Percentiles rank a stretch among this genome's conserved stretches.
phyloP scores from a whole-genome alignment of 2,888 invertebrate genomes.

The Andrena flavipes region DNA sequence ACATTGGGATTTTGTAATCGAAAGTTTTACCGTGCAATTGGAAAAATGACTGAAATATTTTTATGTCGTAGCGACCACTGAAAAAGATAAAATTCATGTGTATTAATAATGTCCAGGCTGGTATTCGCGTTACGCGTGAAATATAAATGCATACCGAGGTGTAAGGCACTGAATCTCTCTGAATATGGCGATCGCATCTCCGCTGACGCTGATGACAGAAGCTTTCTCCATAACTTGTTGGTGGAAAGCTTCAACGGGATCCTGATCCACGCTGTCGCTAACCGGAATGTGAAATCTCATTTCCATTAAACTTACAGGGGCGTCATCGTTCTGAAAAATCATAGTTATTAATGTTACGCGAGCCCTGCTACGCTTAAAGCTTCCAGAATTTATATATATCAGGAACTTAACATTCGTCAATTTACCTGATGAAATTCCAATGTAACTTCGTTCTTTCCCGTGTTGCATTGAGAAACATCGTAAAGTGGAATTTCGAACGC shows the following conservation, averaged over 20 bases:
- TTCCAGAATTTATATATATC: no score
- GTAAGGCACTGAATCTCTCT: conserved; percentile 99
- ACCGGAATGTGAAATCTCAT: conserved; percentile 99
- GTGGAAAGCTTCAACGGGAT: conserved; percentile 98
- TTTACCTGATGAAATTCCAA: conserved; percentile 97
- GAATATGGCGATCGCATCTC: conserved; percentile 98
- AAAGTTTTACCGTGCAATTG: conserved; percentile 99
- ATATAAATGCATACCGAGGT: conserved; percentile 90
- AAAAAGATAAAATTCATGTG: conserved; percentile 84
- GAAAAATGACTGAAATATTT: conserved; percentile 95
- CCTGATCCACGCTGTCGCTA: conserved; percentile 93
- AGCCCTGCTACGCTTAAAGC: neutral
- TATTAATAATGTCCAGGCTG: neutral
- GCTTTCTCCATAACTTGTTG: conserved; percentile 98
- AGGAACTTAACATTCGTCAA: neutral
- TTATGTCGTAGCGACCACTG: conserved; percentile 98
- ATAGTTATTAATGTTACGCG: conserved; percentile 19
- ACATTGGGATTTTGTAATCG: conserved; percentile 99
- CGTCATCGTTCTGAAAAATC: conserved; percentile 95
- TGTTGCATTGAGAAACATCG: conserved; percentile 97
- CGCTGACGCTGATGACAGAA: conserved; percentile 98
- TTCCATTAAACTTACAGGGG: conserved; percentile 98
- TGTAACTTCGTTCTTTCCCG: conserved; percentile 99
- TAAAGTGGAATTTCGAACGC: conserved; percentile 98
- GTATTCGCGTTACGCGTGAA: neutral